Conservation (phyloP, 2,113 vertebrate genomes). For the Oriolus oriolus region DNA sequence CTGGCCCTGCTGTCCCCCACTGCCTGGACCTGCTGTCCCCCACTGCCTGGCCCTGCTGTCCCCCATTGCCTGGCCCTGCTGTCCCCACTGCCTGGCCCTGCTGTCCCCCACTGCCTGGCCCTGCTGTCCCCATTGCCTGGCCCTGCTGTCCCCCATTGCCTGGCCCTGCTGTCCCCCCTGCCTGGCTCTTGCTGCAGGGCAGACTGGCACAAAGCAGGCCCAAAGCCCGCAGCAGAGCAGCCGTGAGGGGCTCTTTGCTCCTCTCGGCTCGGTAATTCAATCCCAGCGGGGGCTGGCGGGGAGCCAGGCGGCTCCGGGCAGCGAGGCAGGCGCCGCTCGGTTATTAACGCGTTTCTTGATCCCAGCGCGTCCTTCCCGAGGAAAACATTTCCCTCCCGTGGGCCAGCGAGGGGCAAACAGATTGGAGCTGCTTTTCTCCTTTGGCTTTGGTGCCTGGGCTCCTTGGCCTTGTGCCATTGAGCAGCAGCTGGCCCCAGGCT, state of each 20-base stretch:
- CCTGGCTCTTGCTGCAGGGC: background rate
- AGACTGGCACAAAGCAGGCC: background rate
- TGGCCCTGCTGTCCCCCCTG: background rate
- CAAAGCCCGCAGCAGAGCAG: background rate
- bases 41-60: fast-evolving
- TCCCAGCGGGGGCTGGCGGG: background rate
- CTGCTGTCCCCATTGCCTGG: background rate
- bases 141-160: background rate
- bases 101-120: background rate
- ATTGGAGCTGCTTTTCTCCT: background rate
- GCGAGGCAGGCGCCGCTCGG: background rate
- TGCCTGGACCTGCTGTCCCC: background rate
- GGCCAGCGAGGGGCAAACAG: background rate
- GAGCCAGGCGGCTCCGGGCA: too few relatives aligned
- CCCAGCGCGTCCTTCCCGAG: background rate
- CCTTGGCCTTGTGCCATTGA: fast-evolving
- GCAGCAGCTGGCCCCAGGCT: background rate
- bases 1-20: background rate
- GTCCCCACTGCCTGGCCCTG: background rate
- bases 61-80: background rate
- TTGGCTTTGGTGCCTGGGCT: background rate
- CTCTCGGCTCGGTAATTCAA: background rate
- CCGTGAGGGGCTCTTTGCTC: background rate
- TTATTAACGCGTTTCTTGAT: background rate
- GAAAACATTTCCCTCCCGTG: background rate